Percentiles rank a stretch among this genome's conserved stretches.
phyloP scores from a whole-genome alignment of 2,888 invertebrate genomes.

The Sinohyriopsis cumingii region DNA sequence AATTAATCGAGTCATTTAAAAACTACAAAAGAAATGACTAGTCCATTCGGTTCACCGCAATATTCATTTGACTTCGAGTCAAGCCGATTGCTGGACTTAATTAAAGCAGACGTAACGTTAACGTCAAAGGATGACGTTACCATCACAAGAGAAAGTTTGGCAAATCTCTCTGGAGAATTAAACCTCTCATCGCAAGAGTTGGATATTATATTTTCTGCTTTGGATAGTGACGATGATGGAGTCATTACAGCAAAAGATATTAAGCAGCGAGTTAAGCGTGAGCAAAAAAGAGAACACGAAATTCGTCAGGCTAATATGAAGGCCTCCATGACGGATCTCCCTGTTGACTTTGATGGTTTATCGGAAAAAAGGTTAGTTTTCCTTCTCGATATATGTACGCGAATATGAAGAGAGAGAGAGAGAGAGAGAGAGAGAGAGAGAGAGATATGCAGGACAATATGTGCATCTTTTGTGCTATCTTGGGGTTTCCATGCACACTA shows the following conservation, averaged over 20 bases:
- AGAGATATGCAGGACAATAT: too few species aligned
- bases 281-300: background rate
- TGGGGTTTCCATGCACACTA: too few species aligned
- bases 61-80: constrained; percentile 33
- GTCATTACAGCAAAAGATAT: constrained; percentile 45
- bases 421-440: too few species aligned
- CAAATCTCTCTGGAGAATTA: constrained; percentile 39
- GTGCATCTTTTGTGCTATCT: too few species aligned
- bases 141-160: constrained; percentile 39
- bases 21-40: too few species aligned
- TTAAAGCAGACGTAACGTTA: constrained; percentile 18
- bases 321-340: background rate
- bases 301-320: too few species aligned
- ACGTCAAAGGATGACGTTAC: constrained; percentile 20
- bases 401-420: too few species aligned
- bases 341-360: constrained; percentile 1
- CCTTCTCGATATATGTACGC: background rate
- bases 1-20: too few species aligned
- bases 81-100: constrained; percentile 24
- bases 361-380: constrained; percentile 5
- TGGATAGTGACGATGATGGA: constrained; percentile 60
- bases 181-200: constrained; percentile 50
- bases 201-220: constrained; percentile 53
- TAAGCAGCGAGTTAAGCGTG: background rate
- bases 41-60: constrained; percentile 13